Evolutionary conservation across 2,888 invertebrate genomes (phyloP), one percentile per base, ranked within the genome.

Genomic region (Argyresthia albistria): DNA sequence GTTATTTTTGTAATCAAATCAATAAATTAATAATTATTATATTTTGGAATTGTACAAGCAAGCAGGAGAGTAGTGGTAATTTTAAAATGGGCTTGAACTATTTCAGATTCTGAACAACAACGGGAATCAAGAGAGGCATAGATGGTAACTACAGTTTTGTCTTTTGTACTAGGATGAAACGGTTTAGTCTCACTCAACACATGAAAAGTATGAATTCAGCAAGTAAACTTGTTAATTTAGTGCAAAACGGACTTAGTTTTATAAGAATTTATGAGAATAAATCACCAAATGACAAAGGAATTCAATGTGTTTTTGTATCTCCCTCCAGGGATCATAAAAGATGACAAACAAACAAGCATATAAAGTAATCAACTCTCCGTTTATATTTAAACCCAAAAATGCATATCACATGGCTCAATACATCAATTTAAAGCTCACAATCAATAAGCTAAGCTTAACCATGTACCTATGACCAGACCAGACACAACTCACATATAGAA

Each of bases 391-490:
- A 65, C 59, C 25, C 59, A 62, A 64, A 66, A 64, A 66, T 66
- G 68, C 67, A 72, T 64, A 70, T 67, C 75, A 74, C 75, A 80
- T 79, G 77, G 76, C 78, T 79, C 70, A 75, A 63, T 61, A 60
- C n/a, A n/a, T n/a, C n/a, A 66, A 46, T 46, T 42, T 47, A 43
- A 52, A 52, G 37, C 36, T 50, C 43, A 42, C 42, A 50, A 12
- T 16, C 25, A 36, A 70, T 69, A 76, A 70, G 70, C 79, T 74
- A 76, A 69, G 74, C 77, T 79, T 80, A 76, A 69, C 74, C 49
- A 35, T 45, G 36, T 39, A 54, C 43, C 46, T 25, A 25, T 35
- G 76, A 73, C 67, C 65, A 67, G 65, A 83, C 83, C 80, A 82
- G 82, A 83, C 67, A 58, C 66, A 72, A 70, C 72, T 50, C 11